Evolutionary conservation across 2,888 invertebrate species (phyloP).

Genomic region (Crocallis elinguaria): DNA sequence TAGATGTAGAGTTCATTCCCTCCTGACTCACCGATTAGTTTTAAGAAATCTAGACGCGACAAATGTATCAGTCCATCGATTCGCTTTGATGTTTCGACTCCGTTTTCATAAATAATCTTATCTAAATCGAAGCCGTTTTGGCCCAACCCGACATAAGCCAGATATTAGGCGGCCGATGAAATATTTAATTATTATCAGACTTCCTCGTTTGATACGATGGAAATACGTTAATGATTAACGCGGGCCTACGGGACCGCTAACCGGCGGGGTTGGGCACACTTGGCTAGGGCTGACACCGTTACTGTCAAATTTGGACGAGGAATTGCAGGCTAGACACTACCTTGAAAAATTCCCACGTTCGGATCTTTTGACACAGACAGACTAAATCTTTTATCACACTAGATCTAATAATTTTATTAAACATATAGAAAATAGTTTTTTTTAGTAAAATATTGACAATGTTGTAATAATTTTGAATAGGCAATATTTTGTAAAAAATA

Average conservation of each 20-base stretch:
- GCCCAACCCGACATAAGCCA: conserved; percentile 1
- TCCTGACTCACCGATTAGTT: neutral
- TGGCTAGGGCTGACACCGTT: neutral
- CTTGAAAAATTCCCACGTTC: no score
- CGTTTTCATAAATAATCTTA: conserved; percentile 7
- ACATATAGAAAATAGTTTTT: no score
- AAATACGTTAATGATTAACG: conserved; percentile 19
- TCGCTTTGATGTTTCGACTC: neutral
- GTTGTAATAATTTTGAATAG: no score
- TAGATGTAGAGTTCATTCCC: no score
- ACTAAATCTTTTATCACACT: no score
- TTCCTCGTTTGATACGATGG: conserved; percentile 22
- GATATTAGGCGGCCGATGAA: conserved; percentile 8
- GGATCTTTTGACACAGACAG: no score
- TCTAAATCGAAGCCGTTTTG: conserved; percentile 1
- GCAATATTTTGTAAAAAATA: no score
- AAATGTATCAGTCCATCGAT: neutral
- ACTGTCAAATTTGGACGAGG: neutral
- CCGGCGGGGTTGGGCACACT: conserved; percentile 6
- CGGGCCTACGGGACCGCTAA: conserved; percentile 9
- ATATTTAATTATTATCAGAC: conserved; percentile 22
- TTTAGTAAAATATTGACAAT: no score
- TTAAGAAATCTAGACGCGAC: neutral
- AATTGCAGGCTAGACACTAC: no score
- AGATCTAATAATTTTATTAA: no score